These are phyloP conservation scores for Mergus octosetaceus DNA, from an alignment of 2,797 vertebrate species.

Conservation along the genomic window DNA sequence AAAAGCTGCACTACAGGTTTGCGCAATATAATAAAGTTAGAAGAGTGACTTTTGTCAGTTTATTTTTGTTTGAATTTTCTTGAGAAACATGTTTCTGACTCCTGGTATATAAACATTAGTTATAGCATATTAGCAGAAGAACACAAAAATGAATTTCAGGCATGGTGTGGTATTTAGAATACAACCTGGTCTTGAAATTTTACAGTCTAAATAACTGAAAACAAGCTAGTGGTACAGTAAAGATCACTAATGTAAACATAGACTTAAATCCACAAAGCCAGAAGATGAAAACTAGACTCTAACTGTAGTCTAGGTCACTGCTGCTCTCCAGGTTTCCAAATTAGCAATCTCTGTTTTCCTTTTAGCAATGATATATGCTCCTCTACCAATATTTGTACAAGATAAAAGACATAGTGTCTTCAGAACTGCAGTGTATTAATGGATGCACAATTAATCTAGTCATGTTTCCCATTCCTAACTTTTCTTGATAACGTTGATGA, in stretches of 20 bases:
- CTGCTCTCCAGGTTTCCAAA: background rate
- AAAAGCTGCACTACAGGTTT: background rate
- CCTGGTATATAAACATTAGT: background rate
- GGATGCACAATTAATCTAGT: background rate
- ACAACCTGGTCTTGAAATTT: background rate
- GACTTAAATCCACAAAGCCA: background rate
- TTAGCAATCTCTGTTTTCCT: background rate
- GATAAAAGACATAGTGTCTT: background rate
- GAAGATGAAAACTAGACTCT: background rate
- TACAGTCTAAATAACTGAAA: background rate
- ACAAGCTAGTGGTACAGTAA: background rate
- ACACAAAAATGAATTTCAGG: background rate
- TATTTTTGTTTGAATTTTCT: background rate
- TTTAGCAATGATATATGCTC: background rate
- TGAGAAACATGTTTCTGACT: background rate
- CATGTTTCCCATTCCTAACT: background rate
- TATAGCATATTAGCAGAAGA: background rate
- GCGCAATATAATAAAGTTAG: background rate
- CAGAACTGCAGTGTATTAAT: background rate
- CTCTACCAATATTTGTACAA: background rate
- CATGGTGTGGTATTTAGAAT: background rate
- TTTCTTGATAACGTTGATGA: constrained; percentile 18
- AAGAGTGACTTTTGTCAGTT: background rate
- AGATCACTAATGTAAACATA: background rate
- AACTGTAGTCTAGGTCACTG: background rate